Evolutionary conservation across 2,113 vertebrate genomes (phyloP).

Genomic region (Puma concolor): DNA sequence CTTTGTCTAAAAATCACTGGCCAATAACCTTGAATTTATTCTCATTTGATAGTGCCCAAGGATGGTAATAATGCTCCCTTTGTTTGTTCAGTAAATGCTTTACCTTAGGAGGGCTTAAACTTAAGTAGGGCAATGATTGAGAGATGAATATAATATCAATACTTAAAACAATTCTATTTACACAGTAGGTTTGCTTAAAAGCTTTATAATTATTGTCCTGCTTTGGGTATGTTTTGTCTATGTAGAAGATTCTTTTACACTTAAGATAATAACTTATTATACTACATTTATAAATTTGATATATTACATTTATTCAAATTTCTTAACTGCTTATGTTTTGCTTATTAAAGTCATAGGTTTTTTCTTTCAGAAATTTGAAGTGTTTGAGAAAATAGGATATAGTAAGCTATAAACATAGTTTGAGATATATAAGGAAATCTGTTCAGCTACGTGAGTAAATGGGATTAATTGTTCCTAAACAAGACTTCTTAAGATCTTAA

Average conservation of each 20-base stretch:
- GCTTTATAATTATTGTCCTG: neutral
- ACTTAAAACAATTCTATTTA: neutral
- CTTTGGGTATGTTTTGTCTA: neutral
- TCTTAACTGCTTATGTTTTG: slow-evolving; percentile 21
- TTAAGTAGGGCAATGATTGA: neutral
- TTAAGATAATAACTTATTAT: neutral
- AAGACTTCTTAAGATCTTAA: neutral
- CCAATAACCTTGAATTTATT: neutral
- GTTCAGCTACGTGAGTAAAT: neutral
- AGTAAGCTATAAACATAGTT: neutral
- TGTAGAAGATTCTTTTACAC: neutral
- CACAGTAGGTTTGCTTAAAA: neutral
- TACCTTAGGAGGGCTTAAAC: neutral
- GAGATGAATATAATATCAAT: neutral
- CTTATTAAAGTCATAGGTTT: neutral
- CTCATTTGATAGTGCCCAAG: neutral
- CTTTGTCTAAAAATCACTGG: neutral
- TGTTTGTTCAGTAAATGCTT: neutral
- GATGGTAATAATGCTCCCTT: neutral
- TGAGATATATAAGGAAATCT: neutral
- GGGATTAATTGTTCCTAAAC: neutral
- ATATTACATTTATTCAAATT: neutral
- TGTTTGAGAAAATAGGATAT: neutral
- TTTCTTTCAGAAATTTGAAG: neutral
- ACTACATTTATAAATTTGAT: neutral